Evolutionary conservation across 2,888 invertebrate genomes (phyloP).

Genomic region (Autographa gamma): DNA sequence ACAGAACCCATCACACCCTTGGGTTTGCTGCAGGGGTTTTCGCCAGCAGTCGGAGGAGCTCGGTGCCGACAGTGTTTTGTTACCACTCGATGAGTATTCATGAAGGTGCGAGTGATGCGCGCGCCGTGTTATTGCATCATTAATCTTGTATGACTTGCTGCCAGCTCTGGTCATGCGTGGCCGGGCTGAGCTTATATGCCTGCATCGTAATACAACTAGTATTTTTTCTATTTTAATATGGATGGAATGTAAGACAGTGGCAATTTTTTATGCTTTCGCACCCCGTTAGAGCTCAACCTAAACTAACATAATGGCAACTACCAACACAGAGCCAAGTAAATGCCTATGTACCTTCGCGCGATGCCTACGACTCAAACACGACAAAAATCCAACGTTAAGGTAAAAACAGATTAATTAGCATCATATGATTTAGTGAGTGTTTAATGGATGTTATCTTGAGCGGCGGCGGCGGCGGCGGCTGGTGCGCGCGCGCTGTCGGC

Average conservation of each 20-base stretch:
- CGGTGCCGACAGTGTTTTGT: not conserved
- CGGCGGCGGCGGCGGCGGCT: conserved; percentile 10
- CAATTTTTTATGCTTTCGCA: no score
- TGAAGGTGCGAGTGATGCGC: not conserved
- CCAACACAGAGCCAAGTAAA: not conserved
- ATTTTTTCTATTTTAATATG: not conserved
- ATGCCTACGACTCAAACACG: no score
- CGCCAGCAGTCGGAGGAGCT: not conserved
- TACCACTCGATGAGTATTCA: not conserved
- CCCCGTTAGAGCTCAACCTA: not conserved
- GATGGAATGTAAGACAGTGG: not conserved
- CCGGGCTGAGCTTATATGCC: not conserved
- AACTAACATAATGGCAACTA: not conserved
- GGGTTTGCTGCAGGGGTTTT: not conserved
- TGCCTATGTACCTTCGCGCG: no score
- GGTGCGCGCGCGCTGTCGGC: not conserved
- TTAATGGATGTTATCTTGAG: not conserved
- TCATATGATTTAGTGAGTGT: conserved; percentile 11
- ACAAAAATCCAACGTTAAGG: not conserved
- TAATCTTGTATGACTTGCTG: not conserved
- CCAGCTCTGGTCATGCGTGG: not conserved
- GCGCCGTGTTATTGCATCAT: not conserved
- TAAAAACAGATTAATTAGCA: conserved; percentile 10
- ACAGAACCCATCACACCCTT: no score
- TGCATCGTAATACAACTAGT: not conserved